Evolutionary conservation across 2,888 invertebrate genomes (phyloP), one percentile per base, ranked within the genome.

Genomic region (Sinohyriopsis cumingii): DNA sequence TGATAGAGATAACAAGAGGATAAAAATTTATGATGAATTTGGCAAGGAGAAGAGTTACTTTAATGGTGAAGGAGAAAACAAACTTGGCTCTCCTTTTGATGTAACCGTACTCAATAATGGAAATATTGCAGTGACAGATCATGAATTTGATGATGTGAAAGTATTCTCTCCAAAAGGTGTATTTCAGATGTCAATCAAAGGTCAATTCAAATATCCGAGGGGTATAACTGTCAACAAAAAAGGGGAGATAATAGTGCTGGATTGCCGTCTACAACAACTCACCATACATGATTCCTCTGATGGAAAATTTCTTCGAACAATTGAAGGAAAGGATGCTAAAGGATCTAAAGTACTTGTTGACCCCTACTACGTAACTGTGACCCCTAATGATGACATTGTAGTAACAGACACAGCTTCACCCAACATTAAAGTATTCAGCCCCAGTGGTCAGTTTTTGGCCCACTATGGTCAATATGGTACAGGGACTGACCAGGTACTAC

Each of bases 371-470:
- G 81, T 89, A 15, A 73, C 84, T 15, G 78, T 83, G 0, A 85
- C 83, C 2, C 71, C 75, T n/a, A 78, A 82, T 53, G 84, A 82
- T 67, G 81, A 87, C 68, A 77, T 88, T 22, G 77, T 88, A 12
- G 82, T 89, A 1, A 86, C 88, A 0, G 88, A 89, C 73, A 86
- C 85, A 55, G 86, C 87, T 3, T 80, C 84, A 45, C 87, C 88
- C 59, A 86, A 87, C 65, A 78, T 89, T 45, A 88, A 88, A 70
- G 82, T 87, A 5, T 86, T 86, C 69, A 79, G 75, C 59, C 55
- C 74, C 1, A 60, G 70, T 1, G 87, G 87, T 0, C 65, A 74
- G 53, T 79, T 78, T 62, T 75, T 87, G 22, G 79, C 82, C 33
- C 75, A 79, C 22, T 84, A 84, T 67, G 87, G 88, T 1, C 78